Evolutionary conservation across 2,113 vertebrate species (phyloP).

Genomic region (Aldabrachelys gigantea): DNA sequence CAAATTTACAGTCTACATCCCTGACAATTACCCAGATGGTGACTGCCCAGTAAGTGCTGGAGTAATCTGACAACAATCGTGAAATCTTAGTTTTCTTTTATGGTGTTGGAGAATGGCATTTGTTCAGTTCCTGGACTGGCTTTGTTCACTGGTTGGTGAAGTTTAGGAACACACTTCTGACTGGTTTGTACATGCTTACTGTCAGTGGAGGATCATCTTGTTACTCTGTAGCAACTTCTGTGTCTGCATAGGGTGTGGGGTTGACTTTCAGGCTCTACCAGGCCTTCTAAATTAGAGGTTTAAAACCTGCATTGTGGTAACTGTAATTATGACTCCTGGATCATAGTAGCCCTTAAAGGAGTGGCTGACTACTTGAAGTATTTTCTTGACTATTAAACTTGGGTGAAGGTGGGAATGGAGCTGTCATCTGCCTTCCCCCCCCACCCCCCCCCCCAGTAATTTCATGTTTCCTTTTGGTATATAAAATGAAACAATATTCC

Average conservation of each 20-base stretch:
- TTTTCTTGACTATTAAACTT: not conserved
- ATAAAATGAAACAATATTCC: not conserved
- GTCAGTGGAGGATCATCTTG: not conserved
- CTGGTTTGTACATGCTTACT: not conserved
- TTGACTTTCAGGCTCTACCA: not conserved
- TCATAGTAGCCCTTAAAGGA: not conserved
- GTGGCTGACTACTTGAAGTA: not conserved
- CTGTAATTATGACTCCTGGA: not conserved
- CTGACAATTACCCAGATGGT: slow-evolving; percentile 98
- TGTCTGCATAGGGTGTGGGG: not conserved
- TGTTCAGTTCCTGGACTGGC: not conserved
- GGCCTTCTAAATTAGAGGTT: not conserved
- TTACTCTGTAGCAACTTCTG: not conserved
- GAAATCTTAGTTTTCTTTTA: not conserved
- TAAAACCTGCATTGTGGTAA: not conserved
- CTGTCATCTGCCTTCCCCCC: no score
- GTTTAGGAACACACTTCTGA: not conserved
- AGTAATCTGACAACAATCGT: not conserved
- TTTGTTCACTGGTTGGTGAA: not conserved
- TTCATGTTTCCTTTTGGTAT: not conserved
- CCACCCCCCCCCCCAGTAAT: no score
- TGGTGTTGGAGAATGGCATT: not conserved
- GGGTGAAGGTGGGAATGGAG: not conserved
- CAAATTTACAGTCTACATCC: slow-evolving; percentile 99
- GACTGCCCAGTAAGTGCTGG: slow-evolving; percentile 91